These are phyloP conservation scores for Phallusia fumigata DNA, from an alignment of 23 tunicate genomes.

Conservation along the genomic window DNA sequence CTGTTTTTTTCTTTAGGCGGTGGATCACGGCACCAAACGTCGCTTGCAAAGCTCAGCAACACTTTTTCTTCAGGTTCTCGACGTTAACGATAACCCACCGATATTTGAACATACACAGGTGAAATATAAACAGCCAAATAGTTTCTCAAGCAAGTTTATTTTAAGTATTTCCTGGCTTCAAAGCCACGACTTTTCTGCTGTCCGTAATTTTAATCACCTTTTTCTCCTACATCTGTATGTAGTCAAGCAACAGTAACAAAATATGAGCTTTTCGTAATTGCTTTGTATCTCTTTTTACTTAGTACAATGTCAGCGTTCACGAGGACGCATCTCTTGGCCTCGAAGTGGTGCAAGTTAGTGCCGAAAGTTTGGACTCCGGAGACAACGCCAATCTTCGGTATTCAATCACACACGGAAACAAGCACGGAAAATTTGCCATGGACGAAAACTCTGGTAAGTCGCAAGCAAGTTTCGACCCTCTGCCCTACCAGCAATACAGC, in stretches of 20 bases:
- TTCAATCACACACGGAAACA: slow-evolving; percentile 48
- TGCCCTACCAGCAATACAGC: background rate
- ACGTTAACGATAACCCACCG: slow-evolving; percentile 71
- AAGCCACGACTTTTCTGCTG: no score
- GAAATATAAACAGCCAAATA: background rate
- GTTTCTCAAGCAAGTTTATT: background rate
- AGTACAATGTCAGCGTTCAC: slow-evolving; percentile 32
- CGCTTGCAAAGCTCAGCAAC: slow-evolving; percentile 17
- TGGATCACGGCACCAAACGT: slow-evolving; percentile 19
- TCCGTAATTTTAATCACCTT: no score
- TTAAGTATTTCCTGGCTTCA: no score
- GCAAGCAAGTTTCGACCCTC: background rate
- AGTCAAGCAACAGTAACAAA: no score
- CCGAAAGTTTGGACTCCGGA: slow-evolving; percentile 49
- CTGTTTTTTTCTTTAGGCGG: slow-evolving; percentile 30
- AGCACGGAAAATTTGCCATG: slow-evolving; percentile 54
- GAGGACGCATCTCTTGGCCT: slow-evolving; percentile 38
- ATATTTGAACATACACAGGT: slow-evolving; percentile 47
- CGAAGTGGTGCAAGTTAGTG: slow-evolving; percentile 36
- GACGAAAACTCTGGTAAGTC: slow-evolving; percentile 39
- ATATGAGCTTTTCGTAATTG: background rate
- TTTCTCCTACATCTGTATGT: no score
- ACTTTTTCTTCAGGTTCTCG: slow-evolving; percentile 36
- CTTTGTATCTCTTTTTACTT: background rate
- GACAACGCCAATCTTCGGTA: slow-evolving; percentile 47